Conservation (phyloP, 2,797 vertebrate genomes). For the Bovichtus diacanthus region DNA sequence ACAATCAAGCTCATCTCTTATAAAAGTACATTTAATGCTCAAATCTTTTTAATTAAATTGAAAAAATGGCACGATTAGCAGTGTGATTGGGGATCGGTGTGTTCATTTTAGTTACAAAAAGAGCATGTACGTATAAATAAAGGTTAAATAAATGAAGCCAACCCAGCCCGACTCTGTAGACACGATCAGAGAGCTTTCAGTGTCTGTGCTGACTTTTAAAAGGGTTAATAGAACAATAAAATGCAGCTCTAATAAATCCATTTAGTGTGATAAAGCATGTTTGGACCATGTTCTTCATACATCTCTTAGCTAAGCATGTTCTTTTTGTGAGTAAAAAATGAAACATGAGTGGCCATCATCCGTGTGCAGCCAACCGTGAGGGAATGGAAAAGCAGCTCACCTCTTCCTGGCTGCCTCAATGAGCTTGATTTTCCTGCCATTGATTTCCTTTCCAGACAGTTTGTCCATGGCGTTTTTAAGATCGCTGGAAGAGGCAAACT, state of each 20-base stretch:
- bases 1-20: too few relatives aligned
- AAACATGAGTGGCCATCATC: background rate
- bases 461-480: constrained; percentile 98
- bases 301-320: background rate
- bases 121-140: too few relatives aligned
- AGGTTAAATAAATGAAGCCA: too few relatives aligned
- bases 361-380: background rate
- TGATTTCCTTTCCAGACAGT: constrained; percentile 97
- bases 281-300: background rate
- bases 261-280: background rate
- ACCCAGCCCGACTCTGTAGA: too few relatives aligned
- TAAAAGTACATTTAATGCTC: too few relatives aligned
- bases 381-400: constrained; percentile 50
- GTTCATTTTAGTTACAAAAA: too few relatives aligned
- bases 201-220: too few relatives aligned
- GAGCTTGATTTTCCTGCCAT: constrained; percentile 97
- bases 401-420: constrained; percentile 94
- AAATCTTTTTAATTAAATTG: too few relatives aligned
- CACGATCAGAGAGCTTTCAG: too few relatives aligned
- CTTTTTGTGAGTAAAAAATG: background rate
- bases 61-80: too few relatives aligned
- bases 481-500: constrained; percentile 97
- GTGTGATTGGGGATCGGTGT: too few relatives aligned
- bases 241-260: background rate
- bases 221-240: too few relatives aligned